Evolutionary conservation across 1,140 invertebrate species (phyloP), one percentile per base, ranked within the genome.

Genomic region (Caenorhabditis remanei): DNA sequence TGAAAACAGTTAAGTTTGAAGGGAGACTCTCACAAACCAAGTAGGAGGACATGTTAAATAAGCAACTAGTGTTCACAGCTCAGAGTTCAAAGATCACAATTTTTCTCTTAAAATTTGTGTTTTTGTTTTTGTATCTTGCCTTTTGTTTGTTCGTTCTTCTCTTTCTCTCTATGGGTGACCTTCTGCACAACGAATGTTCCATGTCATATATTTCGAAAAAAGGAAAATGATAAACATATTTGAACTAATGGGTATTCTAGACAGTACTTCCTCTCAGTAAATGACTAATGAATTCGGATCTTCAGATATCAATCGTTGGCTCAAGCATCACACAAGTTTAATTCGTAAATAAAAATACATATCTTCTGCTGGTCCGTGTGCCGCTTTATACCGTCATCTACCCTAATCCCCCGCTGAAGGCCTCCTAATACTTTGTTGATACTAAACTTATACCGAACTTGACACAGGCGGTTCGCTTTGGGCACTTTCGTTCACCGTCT

Each of bases 381-480:
- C 16, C 16, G 56, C 56, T 58, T 19, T 21, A 58, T n/a, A 2
- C 56, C 56, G 56, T 65, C 63, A 8, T 46, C 41, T 16, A 4
- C 14, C n/a, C 71, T 79, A 79, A 79, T 79, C 71, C 71, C 46
- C 46, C 32, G 71, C 32, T 67, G 32, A 79, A 3, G n/a, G 46
- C n/a, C 14, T 21, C 46, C 71, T 79, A 79, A 79, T 79, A 24
- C 71, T 50, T 79, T 50, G 71, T 79, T 79, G 71, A 50, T 79
- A 79, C 7, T 79, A 21, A 79, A 50, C 71, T 24, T 50, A 53
- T 79, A 41, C 46, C 71, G 46, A 79, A 79, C 71, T 50, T 79
- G 71, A 19, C 71, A 79, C 46, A 79, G 71, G 46, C 71, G 71
- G 71, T 79, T 79, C 71, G 16, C 71, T 79, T 79, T 79, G 11